phyloP scores from a whole-genome alignment of 2,797 vertebrate species.

The Lerista edwardsae region DNA sequence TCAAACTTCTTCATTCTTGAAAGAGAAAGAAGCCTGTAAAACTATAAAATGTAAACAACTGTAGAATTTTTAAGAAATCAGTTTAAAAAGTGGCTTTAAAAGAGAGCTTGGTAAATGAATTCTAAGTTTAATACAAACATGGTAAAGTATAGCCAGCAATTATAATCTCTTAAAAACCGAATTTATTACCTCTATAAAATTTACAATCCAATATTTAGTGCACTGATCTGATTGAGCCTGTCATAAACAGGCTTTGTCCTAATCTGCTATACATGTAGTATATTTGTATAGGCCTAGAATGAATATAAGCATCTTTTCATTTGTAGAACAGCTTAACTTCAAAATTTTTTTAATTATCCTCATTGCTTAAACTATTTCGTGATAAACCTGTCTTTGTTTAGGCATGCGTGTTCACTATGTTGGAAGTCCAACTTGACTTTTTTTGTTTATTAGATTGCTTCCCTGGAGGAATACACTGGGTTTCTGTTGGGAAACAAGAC shows the following conservation, averaged over 20 bases:
- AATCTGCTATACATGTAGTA: no score
- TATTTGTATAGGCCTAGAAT: neutral
- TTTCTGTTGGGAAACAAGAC: slow-evolving; percentile 94
- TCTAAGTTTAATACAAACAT: no score
- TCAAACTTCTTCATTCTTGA: no score
- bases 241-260: no score
- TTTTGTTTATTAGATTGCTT: slow-evolving; percentile 83
- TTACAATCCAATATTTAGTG: neutral
- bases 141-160: no score
- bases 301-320: neutral
- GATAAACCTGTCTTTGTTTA: neutral
- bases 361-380: neutral
- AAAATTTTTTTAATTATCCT: neutral
- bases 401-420: neutral
- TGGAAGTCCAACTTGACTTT: slow-evolving; percentile 8
- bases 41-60: no score
- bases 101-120: no score
- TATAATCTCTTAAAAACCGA: no score
- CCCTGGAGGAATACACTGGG: slow-evolving; percentile 92
- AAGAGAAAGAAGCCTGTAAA: no score
- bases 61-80: no score
- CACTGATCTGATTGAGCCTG: neutral
- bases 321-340: neutral
- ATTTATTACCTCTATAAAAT: no score
- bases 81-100: no score